Evolutionary conservation across 2,888 invertebrate genomes (phyloP), one percentile per base, ranked within the genome.

Genomic region (Erpobdella octoculata): DNA sequence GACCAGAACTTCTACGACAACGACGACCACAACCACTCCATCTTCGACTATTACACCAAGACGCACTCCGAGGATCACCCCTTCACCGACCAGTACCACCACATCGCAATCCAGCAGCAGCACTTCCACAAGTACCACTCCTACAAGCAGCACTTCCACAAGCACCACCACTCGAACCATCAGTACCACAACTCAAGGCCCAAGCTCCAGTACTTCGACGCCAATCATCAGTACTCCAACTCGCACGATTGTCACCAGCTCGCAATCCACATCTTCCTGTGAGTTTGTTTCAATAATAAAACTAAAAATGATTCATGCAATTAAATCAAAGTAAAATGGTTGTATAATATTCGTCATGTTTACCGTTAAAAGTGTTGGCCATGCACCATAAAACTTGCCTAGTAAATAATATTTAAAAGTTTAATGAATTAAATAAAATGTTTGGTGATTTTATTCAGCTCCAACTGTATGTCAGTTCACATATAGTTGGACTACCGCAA

Each of bases 11-110:
- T 1, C 67, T 53, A 59, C 71, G 21, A 1, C 66, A 9, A 36
- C 67, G 9, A 66, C 53, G 53, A 66, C 71, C 8, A 41, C 37
- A 46, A 58, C 25, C 33, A 65, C 71, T 0, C 33, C 71, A 8
- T 33, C 71, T 12, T 35, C 48, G 36, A n/a, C 38, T 15, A 35
- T 12, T 25, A 21, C 33, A 31, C 25, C 46, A 12, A 33, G 36
- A 65, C 25, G 12, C 18, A 25, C 67, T 41, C 33, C 67, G 21
- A 33, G 36, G 37, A 46, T 18, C 18, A 25, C 67, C 28, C 33
- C 67, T 25, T 31, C 2, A 41, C 37, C 62, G 1, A n/a, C 25
- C 8, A 1, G n/a, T 9, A 67, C 67, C 38, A 67, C 67, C 5
- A 37, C 67, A 18, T n/a, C 66, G 21, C 25, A 4, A 38, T 25